Evolutionary conservation across 2,797 vertebrate genomes (phyloP).

Genomic region (Gobionotothen gibberifrons): DNA sequence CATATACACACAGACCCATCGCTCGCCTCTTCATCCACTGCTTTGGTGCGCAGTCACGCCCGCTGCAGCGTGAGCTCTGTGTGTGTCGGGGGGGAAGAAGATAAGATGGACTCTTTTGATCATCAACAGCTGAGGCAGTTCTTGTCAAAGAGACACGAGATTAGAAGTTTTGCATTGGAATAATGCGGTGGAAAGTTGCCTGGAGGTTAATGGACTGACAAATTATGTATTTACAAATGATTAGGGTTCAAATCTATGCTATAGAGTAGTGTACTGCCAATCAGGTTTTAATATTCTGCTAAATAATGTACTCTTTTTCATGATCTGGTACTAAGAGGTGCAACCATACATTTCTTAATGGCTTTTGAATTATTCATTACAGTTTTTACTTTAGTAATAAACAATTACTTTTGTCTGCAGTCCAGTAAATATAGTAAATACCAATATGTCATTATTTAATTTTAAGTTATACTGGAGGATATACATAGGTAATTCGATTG

Average conservation of each 20-base stretch:
- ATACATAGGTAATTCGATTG: neutral
- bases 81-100: slow-evolving; percentile 17
- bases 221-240: slow-evolving; percentile 26
- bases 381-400: neutral
- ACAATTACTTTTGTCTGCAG: neutral
- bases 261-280: neutral
- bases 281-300: neutral
- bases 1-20: neutral
- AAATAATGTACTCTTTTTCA: neutral
- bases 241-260: neutral
- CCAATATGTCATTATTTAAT: neutral
- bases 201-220: slow-evolving; percentile 3
- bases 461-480: neutral
- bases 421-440: neutral
- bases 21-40: slow-evolving; percentile 53
- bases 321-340: neutral
- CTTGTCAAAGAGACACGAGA: slow-evolving; percentile 26
- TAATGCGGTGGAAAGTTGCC: slow-evolving; percentile 9
- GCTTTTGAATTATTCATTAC: neutral
- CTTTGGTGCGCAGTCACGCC: slow-evolving; percentile 58
- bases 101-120: slow-evolving; percentile 55
- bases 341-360: neutral
- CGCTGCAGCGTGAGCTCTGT: slow-evolving; percentile 27
- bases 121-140: slow-evolving; percentile 31
- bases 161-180: slow-evolving; percentile 28